A percentile compares a stretch with the other conserved stretches of the same genome.
Evolutionary conservation across 2,888 invertebrate species (phyloP).

Genomic region (Stramonita haemastoma): DNA sequence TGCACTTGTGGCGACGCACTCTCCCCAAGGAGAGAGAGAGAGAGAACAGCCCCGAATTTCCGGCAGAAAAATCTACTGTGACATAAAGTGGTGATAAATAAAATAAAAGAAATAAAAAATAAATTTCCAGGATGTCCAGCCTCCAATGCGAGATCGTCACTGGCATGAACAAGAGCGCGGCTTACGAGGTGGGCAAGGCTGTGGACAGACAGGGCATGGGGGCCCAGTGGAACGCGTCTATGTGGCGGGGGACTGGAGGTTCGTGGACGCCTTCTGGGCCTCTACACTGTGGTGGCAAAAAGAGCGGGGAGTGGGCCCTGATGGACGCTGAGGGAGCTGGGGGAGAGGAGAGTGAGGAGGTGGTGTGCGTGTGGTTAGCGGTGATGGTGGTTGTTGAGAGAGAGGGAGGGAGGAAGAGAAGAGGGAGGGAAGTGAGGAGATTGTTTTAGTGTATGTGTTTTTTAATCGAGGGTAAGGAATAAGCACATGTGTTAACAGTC

Average conservation of each 20-base stretch:
- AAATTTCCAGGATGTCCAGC: constrained; percentile 66
- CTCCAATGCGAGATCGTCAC: constrained; percentile 72
- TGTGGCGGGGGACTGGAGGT: constrained; percentile 72
- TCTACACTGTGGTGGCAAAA: constrained; percentile 69
- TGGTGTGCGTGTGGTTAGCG: constrained; percentile 40
- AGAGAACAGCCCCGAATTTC: too few species aligned
- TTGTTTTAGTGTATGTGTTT: too few species aligned
- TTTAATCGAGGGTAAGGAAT: too few species aligned
- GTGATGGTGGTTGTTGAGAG: neutral
- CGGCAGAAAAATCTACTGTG: too few species aligned
- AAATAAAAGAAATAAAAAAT: too few species aligned
- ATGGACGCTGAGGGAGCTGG: constrained; percentile 64
- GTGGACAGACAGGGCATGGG: constrained; percentile 68
- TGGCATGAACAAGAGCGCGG: constrained; percentile 76
- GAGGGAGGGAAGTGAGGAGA: neutral
- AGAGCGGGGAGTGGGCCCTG: constrained; percentile 69
- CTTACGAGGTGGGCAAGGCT: constrained; percentile 71
- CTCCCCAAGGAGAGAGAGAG: too few species aligned
- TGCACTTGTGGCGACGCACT: too few species aligned
- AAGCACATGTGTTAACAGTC: too few species aligned
- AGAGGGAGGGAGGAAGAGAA: neutral
- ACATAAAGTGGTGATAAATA: too few species aligned
- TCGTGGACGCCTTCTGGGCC: constrained; percentile 75
- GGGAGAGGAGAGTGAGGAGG: constrained; percentile 66
- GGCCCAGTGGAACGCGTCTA: constrained; percentile 76